Evolutionary conservation across 2,797 vertebrate species (phyloP).

Genomic region (Phrynocephalus guinanensis): DNA sequence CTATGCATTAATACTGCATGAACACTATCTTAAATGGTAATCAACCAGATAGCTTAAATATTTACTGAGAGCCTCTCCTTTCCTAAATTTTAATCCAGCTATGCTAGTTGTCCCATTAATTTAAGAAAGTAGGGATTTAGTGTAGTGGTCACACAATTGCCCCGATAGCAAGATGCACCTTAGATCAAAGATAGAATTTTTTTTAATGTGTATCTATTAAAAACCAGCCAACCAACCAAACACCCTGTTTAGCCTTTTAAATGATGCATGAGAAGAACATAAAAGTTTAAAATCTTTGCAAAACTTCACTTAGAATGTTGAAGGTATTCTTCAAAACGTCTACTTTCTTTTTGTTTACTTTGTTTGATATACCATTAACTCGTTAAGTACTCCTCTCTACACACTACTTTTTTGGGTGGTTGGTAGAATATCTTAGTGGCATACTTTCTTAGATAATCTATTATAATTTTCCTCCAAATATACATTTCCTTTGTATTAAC

Average conservation of each 20-base stretch:
- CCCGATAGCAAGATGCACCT: conserved; percentile 59
- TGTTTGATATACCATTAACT: conserved; percentile 56
- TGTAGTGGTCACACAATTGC: conserved; percentile 60
- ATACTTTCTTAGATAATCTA: background rate
- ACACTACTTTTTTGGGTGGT: no score
- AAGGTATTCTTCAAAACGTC: conserved; percentile 58
- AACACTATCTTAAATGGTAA: conserved; percentile 60
- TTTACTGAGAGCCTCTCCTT: conserved; percentile 62
- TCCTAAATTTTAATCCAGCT: conserved; percentile 62
- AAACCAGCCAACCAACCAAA: background rate
- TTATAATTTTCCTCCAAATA: background rate
- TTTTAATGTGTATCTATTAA: conserved; percentile 39
- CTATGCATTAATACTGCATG: conserved; percentile 28
- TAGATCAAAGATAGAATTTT: conserved; percentile 52
- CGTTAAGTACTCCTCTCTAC: conserved; percentile 41
- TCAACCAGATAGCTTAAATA: conserved; percentile 69
- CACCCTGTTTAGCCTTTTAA: conserved; percentile 60
- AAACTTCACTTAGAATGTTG: conserved; percentile 54
- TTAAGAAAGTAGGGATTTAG: conserved; percentile 64
- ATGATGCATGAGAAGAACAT: conserved; percentile 55
- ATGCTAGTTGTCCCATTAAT: conserved; percentile 63
- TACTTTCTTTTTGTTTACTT: conserved; percentile 48
- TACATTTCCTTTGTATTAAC: no score
- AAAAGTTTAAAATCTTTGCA: conserved; percentile 44
- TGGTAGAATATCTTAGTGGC: background rate